Evolutionary conservation across 2,113 vertebrate genomes (phyloP), one percentile per base, ranked within the genome.

Genomic region (Ophthalmolycus amberensis): DNA sequence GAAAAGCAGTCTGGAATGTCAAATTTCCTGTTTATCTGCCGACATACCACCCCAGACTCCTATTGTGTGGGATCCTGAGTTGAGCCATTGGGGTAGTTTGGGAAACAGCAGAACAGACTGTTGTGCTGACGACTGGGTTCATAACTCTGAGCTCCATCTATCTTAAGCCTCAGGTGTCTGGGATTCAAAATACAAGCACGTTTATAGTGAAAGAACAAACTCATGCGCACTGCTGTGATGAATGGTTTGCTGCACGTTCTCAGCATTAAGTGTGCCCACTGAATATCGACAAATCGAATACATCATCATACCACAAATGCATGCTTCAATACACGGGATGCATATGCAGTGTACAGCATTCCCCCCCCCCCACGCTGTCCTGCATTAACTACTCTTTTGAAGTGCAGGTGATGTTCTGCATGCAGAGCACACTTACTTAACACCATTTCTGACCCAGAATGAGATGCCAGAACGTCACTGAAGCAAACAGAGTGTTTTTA

Each of bases 11-110:
- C 74, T 72, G 88, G 89, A 91, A 92, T 92, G 90, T 88, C 73
- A 83, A 65, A 78, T 63, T 92, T 91, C 92, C 88, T 86, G 89
- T 93, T 91, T 85, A 80, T 88, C 84, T 79, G 84, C 85, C 80
- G 29, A 34, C 70, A 85, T 71, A 85, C 81, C 80, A 80, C 38
- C 65, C 25, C 59, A 10, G 34, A 72, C 60, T 86, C 56, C 69
- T 56, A 58, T 82, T 75, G 64, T 83, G 77, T 75, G 76, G 62
- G 80, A 65, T 79, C 32, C 73, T 63, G 74, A 82, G 34, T 58
- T 75, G 58, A 46, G 37, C 65, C 32, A 32, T 18, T 40, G 9
- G 16, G 75, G 42, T 27, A 48, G 64, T 74, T 63, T 22, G 59
- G 59, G 84, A 75, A 77, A 89, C 27, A 85, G 67, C 20, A 42